Base-by-base conservation (phyloP, 2,888 invertebrate genomes). In the Melipona beecheii region DNA sequence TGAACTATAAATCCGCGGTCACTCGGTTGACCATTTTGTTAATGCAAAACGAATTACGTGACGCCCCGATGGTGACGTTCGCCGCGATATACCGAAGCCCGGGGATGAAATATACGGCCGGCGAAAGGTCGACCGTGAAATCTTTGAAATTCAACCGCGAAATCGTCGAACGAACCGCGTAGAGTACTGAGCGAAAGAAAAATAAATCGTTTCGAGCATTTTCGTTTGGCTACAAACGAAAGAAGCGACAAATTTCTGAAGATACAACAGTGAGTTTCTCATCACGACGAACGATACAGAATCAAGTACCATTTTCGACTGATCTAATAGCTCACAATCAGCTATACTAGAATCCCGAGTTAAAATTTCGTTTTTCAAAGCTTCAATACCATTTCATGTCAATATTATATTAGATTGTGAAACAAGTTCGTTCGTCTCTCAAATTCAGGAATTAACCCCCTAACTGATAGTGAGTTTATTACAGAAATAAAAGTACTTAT, bases 41-140 rank as follows among this genome's bases (percentile, higher is more conserved):
- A 88, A 86, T 86, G 84, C 77, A 76, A 88, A 88, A 86, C 81
- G 73, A 86, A 84, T 87, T 88, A 86, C 79, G 70, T 79, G 77
- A 58, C 69, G 56, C 78, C 77, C 24, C 58, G 49, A 54, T 31
- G 60, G 24, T 11, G n/a, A 36, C 54, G 27, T 15, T 31, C 17
- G 50, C 9, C 13, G 73, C 17, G 73, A 60, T 74, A 72, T 66
- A 64, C 71, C 71, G 72, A 72, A 80, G 68, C 73, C 64, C 73
- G 50, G n/a, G n/a, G n/a, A 75, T 79, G 75, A 74, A 81, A 75
- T 84, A 84, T 79, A 84, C 36, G n/a, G 62, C 73, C 78, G 76
- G 65, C 62, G 75, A 70, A 60, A 69, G 43, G 50, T 27, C 64
- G 19, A 11, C 24, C 54, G 31, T 19, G 54, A 68, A 54, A 54